Conservation (phyloP, 2,113 vertebrate species). For the Neolamprologus modestus region DNA sequence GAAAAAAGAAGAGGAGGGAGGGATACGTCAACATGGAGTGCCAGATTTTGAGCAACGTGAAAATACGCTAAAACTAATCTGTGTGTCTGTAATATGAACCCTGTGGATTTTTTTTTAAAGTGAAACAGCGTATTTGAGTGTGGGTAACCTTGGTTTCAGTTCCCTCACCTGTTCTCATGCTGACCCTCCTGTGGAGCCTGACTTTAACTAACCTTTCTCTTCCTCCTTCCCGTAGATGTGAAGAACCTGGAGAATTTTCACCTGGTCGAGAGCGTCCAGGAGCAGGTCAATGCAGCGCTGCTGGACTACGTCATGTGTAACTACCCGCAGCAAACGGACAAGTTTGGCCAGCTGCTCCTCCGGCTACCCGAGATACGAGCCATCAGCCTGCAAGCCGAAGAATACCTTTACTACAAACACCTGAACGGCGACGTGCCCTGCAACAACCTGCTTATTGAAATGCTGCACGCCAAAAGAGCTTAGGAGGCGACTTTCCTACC, state of each 20-base stretch:
- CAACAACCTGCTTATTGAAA: constrained; percentile 99
- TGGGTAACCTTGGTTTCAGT: background rate
- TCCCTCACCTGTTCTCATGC: background rate
- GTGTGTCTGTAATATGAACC: background rate
- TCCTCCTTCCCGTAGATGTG: constrained; percentile 75
- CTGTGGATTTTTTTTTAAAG: background rate
- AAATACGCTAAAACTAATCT: background rate
- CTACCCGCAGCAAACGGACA: constrained; percentile 96
- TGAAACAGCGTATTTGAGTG: background rate
- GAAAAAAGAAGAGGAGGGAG: background rate
- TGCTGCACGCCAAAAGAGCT: constrained; percentile 97
- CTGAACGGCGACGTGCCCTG: constrained; percentile 98
- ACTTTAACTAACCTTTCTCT: background rate
- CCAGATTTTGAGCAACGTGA: background rate
- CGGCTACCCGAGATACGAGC: constrained; percentile 94
- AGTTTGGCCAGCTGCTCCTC: constrained; percentile 93
- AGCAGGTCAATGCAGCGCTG: constrained; percentile 92
- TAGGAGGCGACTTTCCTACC: constrained; percentile 56
- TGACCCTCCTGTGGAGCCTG: background rate
- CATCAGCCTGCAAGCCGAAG: constrained; percentile 97
- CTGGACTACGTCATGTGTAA: constrained; percentile 97
- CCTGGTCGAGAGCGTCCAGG: constrained; percentile 95
- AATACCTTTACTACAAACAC: constrained; percentile 99
- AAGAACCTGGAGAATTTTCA: constrained; percentile 98
- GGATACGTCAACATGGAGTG: constrained; percentile 10